Evolutionary conservation across 2,888 invertebrate species (phyloP).

Genomic region (Aricia artaxerxes): DNA sequence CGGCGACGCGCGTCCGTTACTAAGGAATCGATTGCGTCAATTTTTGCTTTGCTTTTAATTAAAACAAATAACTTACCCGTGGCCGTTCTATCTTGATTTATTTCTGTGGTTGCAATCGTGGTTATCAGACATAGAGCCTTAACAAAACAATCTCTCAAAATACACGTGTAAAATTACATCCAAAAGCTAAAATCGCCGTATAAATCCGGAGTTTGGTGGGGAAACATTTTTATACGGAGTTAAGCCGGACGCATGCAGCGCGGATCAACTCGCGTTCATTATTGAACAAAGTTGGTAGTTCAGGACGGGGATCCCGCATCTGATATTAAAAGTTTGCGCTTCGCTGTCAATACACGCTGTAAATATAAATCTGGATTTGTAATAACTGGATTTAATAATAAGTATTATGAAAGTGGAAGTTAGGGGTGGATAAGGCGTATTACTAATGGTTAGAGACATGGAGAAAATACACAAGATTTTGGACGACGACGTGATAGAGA

Average conservation of each 20-base stretch:
- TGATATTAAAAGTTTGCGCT: slow-evolving; percentile 39
- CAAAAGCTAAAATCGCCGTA: background rate
- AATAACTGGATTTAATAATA: background rate
- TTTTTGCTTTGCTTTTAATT: too few species aligned
- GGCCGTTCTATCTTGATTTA: too few species aligned
- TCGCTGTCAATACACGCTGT: slow-evolving; percentile 15
- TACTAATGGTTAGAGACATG: too few species aligned
- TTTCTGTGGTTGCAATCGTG: too few species aligned
- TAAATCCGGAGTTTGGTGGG: background rate
- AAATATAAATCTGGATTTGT: background rate
- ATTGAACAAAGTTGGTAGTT: slow-evolving; percentile 40
- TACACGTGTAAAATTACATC: background rate
- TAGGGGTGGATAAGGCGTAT: background rate
- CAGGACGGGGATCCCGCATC: slow-evolving; percentile 31
- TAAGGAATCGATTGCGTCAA: too few species aligned
- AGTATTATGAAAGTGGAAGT: background rate
- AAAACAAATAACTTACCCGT: too few species aligned
- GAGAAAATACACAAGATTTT: too few species aligned
- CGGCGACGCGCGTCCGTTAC: too few species aligned
- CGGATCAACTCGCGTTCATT: slow-evolving; percentile 34
- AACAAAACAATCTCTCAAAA: background rate
- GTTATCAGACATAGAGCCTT: background rate
- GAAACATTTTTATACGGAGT: slow-evolving; percentile 16
- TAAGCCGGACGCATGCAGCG: slow-evolving; percentile 20
- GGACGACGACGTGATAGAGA: too few species aligned